Conservation (phyloP, 2,888 invertebrate genomes). For the Drosophila nigricruria region DNA sequence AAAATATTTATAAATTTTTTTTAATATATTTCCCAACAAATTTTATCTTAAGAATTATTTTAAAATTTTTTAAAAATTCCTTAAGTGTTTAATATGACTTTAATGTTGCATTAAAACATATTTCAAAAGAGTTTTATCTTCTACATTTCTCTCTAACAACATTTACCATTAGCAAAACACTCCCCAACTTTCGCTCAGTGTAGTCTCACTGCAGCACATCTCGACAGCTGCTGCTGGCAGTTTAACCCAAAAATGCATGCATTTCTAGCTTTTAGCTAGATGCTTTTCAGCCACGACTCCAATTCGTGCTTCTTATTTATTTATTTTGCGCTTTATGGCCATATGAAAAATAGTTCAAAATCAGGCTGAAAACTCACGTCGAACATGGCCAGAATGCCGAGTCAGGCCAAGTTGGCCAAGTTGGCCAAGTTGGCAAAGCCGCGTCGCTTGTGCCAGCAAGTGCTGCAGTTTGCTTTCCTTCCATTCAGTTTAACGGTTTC, state of each 20-base stretch:
- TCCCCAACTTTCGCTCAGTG: background rate
- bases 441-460: constrained; percentile 45
- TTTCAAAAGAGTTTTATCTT: background rate
- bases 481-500: constrained; percentile 52
- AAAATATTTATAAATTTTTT: background rate
- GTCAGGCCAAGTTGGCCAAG: constrained; percentile 47
- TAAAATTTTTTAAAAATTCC: background rate
- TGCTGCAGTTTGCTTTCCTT: constrained; percentile 56
- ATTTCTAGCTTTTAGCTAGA: constrained; percentile 12
- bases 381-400: constrained; percentile 73
- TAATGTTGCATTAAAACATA: background rate
- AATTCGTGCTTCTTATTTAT: constrained; percentile 62
- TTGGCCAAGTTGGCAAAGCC: constrained; percentile 60
- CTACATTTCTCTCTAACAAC: background rate
- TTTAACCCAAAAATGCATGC: constrained; percentile 72
- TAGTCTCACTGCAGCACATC: constrained; percentile 34
- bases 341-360: constrained; percentile 76
- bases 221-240: constrained; percentile 61
- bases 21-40: background rate
- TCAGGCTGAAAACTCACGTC: constrained; percentile 67
- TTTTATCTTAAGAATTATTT: background rate
- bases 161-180: background rate
- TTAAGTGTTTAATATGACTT: background rate
- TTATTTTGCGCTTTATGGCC: constrained; percentile 63
- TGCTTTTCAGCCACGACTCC: constrained; percentile 23